A percentile compares a stretch with the other conserved stretches of the same genome.
Conservation (phyloP, 2,113 vertebrate genomes). For the Megatriorchis doriae region DNA sequence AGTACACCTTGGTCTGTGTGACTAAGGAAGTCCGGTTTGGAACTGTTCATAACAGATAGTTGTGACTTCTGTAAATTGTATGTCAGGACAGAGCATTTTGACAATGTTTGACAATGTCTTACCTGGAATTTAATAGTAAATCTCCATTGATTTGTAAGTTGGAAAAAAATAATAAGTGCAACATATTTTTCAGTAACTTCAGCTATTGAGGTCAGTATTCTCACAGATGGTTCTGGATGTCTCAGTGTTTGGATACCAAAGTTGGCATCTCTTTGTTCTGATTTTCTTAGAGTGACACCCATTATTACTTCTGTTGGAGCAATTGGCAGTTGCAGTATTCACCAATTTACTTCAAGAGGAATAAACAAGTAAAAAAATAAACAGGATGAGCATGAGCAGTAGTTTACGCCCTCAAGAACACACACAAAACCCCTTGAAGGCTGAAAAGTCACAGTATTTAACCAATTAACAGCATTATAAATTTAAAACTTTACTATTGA, state of each 20-base stretch:
- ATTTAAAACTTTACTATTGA: not conserved
- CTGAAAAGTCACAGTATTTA: not conserved
- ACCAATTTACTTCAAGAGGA: not conserved
- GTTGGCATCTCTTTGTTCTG: not conserved
- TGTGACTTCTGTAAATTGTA: not conserved
- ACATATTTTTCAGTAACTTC: not conserved
- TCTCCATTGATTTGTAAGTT: not conserved
- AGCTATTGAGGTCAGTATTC: not conserved
- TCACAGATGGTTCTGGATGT: not conserved
- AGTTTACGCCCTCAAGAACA: not conserved
- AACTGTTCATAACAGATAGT: not conserved
- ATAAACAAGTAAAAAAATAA: not conserved
- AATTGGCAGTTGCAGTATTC: not conserved
- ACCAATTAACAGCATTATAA: not conserved
- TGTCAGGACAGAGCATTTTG: not conserved
- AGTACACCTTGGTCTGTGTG: not conserved
- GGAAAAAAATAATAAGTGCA: not conserved
- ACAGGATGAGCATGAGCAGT: not conserved
- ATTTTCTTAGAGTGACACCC: not conserved
- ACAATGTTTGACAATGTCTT: not conserved
- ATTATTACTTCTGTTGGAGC: not conserved
- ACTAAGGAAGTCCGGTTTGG: not conserved
- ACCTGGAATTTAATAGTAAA: not conserved
- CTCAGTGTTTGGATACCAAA: not conserved
- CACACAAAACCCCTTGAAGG: not conserved